Evolutionary conservation across 2,113 vertebrate species (phyloP), one percentile per base, ranked within the genome.

Genomic region (Oncorhynchus gorbuscha): DNA sequence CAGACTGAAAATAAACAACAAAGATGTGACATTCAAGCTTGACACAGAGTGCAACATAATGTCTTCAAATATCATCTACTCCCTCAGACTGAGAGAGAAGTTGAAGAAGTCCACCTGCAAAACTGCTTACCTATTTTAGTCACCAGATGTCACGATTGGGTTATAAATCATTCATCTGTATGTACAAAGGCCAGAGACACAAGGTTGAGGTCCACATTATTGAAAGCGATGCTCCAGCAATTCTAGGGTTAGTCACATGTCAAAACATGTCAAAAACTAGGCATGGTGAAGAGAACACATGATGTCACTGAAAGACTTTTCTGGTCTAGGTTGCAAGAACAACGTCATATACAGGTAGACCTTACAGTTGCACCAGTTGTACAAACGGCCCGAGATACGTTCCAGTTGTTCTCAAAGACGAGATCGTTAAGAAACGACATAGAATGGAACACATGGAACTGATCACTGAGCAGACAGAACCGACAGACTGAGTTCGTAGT

Each of bases 401-500:
- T 49, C 69, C 76, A 11, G 69, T 78, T 11, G 49, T 73, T 20
- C 68, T 72, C n/a, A 78, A 18, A 11, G 69, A 74, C 13, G 58
- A 18, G 39, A 6, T 73, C 0, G 68, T 74, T 20, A 30, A 77
- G 13, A 48, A 55, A 55, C 30, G 67, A 59, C 73, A 74, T 20
- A 24, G 22, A 22, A 68, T 81, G 68, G 67, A 35, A 51, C 20
- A 61, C 9, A 68, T 68, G 55, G 67, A 69, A 5, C 67, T 78
- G 0, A 80, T 66, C 1, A 6, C 64, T 32, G 78, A 48, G 26
- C 76, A 78, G n/a, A 83, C 59, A 20, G 76, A 76, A 24, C 76
- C 73, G 26, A 79, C 66, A 14, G 73, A 81, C 4, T 81, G 74
- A 76, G 74, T 79, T 0, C 71, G 73, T 11, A 49, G 68, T 30